A percentile compares a stretch with the other conserved stretches of the same genome.
Conservation (phyloP, 2,113 vertebrate species). For the Stercorarius parasiticus region DNA sequence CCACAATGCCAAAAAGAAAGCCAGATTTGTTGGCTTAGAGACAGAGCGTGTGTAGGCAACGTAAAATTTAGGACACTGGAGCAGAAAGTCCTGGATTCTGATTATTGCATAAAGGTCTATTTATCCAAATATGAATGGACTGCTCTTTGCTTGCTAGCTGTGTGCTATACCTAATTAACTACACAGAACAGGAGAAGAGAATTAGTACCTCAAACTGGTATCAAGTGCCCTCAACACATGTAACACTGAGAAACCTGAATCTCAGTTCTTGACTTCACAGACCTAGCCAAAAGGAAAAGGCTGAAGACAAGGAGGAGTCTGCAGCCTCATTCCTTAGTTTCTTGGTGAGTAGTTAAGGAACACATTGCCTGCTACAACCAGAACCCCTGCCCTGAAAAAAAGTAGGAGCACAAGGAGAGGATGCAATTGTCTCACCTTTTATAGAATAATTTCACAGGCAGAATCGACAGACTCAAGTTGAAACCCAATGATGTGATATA, state of each 20-base stretch:
- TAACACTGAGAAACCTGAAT: background rate
- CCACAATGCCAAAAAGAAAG: background rate
- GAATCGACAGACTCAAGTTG: background rate
- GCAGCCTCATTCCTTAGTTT: background rate
- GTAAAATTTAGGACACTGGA: background rate
- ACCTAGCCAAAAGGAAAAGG: background rate
- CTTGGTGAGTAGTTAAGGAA: background rate
- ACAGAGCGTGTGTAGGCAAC: accelerated
- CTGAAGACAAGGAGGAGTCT: background rate
- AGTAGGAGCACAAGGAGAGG: background rate
- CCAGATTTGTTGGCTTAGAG: background rate
- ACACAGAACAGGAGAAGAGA: background rate
- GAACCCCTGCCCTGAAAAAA: background rate
- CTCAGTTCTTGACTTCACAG: background rate
- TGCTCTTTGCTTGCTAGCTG: background rate
- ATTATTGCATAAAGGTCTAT: background rate
- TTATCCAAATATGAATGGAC: background rate
- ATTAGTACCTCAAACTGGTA: background rate
- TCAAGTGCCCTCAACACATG: background rate
- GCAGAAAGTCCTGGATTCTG: background rate
- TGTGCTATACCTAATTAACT: background rate
- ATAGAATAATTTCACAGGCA: background rate
- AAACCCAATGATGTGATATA: background rate
- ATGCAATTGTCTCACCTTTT: background rate
- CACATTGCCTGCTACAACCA: background rate